Conservation (phyloP, 2,888 invertebrate genomes). For the Diabrotica balteata region DNA sequence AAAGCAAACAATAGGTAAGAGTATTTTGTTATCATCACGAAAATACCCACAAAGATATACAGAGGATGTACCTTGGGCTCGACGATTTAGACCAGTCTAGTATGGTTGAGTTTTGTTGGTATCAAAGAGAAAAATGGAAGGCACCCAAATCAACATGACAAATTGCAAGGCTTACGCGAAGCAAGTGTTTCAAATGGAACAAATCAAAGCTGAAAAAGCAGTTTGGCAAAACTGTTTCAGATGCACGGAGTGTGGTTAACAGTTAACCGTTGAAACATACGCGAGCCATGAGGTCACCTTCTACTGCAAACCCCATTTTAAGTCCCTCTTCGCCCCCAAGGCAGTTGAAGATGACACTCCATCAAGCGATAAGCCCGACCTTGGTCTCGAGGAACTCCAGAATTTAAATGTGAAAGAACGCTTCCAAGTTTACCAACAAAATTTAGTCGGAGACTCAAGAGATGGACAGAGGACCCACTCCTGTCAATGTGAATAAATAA, state of each 20-base stretch:
- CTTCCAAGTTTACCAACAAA: constrained; percentile 84
- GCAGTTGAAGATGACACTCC: constrained; percentile 77
- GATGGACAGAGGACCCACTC: constrained; percentile 61
- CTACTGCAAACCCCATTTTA: constrained; percentile 94
- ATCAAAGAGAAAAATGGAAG: not conserved
- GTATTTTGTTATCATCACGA: constrained; percentile 14
- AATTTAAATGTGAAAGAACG: constrained; percentile 83
- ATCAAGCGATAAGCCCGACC: constrained; percentile 87
- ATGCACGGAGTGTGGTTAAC: too few species aligned
- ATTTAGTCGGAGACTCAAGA: constrained; percentile 61
- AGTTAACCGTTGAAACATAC: constrained; percentile 91
- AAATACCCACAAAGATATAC: constrained; percentile 22
- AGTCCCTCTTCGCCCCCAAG: constrained; percentile 90
- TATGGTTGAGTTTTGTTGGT: constrained; percentile 14
- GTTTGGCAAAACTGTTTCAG: too few species aligned
- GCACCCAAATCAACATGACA: too few species aligned
- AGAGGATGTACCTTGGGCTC: constrained; percentile 16
- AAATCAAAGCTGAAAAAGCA: too few species aligned
- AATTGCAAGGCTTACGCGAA: too few species aligned
- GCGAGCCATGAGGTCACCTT: constrained; percentile 88
- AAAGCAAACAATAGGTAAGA: constrained; percentile 5
- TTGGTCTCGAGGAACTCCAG: constrained; percentile 83
- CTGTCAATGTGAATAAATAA: constrained; percentile 70
- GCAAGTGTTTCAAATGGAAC: too few species aligned
- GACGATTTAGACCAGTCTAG: constrained; percentile 5